Base-by-base conservation (phyloP, 2,888 invertebrate genomes). In the Strigamia maritima region DNA sequence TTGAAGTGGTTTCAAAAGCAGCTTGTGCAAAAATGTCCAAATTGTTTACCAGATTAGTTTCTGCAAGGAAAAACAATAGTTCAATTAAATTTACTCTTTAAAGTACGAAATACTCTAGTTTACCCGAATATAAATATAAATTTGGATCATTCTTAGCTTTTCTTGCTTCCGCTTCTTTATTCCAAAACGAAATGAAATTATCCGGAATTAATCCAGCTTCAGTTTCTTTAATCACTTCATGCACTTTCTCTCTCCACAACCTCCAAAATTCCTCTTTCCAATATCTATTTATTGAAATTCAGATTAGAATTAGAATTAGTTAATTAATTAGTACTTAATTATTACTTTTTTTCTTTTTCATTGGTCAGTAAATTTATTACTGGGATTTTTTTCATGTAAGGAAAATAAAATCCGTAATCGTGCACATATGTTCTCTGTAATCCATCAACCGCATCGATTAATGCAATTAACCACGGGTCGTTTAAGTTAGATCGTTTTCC, bases 1-100 rank as follows among this genome's bases (percentile, higher is more conserved):
- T 77, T 24, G 77, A 38, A 12, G 77, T 77, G 2, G 77, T 77
- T 31, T 77, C 77, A 16, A 38, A 77, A 22, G 40, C 77, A 44
- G 44, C 77, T 38, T 35, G 40, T 10, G 22, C 35, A 22, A 77
- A 35, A 12, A 49, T 49, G 44, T 40, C 22, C 40, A 77, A 44
- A 28, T 77, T 77, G 49, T 10, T 19, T 19, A 77, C 12, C 19
- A 77, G 8, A 77, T 77, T 35, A 7, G 14, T 26, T 12, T 22
- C 77, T 77, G 24, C 28, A 10, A 10, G 31, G 31, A 49, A 10
- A 49, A 19, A 19, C 24, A 70, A 70, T 19, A 70, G 2, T 70
- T 70, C 4, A 70, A 35, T 28, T 10, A 4, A 31, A 31, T 31
- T 28, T 7, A 75, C 12, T 74, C 3, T 28, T 49, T 3, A 49